Evolutionary conservation across 2,797 vertebrate genomes (phyloP).

Genomic region (Anas bahamensis): DNA sequence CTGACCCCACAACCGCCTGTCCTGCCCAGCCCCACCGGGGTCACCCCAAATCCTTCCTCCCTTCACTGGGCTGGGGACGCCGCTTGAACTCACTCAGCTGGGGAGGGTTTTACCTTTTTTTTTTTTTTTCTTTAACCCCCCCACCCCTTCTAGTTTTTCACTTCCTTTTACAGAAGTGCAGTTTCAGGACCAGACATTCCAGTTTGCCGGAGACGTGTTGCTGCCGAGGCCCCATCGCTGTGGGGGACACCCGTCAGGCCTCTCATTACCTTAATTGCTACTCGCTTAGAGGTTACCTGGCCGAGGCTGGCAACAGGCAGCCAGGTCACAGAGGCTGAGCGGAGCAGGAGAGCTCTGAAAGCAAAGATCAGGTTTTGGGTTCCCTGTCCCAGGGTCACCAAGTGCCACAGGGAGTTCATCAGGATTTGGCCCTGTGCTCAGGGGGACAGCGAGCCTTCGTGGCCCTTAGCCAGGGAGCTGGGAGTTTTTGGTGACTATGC

Average conservation of each 20-base stretch:
- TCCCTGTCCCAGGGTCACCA: background rate
- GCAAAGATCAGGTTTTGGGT: background rate
- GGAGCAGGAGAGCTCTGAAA: constrained; percentile 42
- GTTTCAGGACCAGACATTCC: constrained; percentile 66
- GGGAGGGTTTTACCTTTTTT: background rate
- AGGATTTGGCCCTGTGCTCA: background rate
- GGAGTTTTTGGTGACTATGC: background rate
- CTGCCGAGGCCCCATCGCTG: constrained; percentile 49
- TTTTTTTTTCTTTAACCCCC: background rate
- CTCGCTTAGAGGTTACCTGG: constrained; percentile 66
- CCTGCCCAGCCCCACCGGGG: background rate
- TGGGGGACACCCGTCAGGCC: constrained; percentile 70
- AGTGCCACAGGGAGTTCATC: background rate
- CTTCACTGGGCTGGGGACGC: background rate
- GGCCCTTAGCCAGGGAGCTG: background rate
- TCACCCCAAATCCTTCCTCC: background rate
- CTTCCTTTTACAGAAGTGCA: constrained; percentile 43
- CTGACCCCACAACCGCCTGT: background rate
- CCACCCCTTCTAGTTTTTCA: constrained; percentile 14
- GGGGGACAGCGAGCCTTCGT: background rate
- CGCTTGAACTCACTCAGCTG: background rate
- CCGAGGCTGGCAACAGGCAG: constrained; percentile 54
- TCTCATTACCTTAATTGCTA: constrained; percentile 77
- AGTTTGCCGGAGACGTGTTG: constrained; percentile 68
- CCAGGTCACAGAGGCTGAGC: constrained; percentile 61